These are phyloP conservation scores for Mus musculus DNA, from an alignment of 2,113 vertebrate species.

Conservation along the genomic window GRCm39 chr14:45096001-45096500, in stretches of 20 bases:
- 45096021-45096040: conserved; percentile 85
- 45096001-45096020: conserved; percentile 45
- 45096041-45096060: conserved; percentile 87
- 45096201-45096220: conserved; percentile 85
- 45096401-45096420: conserved; percentile 63
- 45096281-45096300: conserved; percentile 86
- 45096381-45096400: conserved; percentile 86
- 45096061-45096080: conserved; percentile 87
- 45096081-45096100: conserved; percentile 85
- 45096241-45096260: conserved; percentile 70
- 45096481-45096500: conserved; percentile 90
- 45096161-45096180: conserved; percentile 91
- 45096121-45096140: conserved; percentile 55
- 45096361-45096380: conserved; percentile 91
- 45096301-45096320: conserved; percentile 88
- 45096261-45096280: conserved; percentile 71
- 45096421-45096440: conserved; percentile 84
- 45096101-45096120: conserved; percentile 89
- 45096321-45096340: conserved; percentile 90
- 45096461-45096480: conserved; percentile 89
- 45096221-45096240: conserved; percentile 86
- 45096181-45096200: conserved; percentile 87
- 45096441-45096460: conserved; percentile 87
- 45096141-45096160: conserved; percentile 84
- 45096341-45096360: conserved; percentile 87